phyloP scores from a whole-genome alignment of 1,140 invertebrate species.

The Panagrolaimus sp. region DNA sequence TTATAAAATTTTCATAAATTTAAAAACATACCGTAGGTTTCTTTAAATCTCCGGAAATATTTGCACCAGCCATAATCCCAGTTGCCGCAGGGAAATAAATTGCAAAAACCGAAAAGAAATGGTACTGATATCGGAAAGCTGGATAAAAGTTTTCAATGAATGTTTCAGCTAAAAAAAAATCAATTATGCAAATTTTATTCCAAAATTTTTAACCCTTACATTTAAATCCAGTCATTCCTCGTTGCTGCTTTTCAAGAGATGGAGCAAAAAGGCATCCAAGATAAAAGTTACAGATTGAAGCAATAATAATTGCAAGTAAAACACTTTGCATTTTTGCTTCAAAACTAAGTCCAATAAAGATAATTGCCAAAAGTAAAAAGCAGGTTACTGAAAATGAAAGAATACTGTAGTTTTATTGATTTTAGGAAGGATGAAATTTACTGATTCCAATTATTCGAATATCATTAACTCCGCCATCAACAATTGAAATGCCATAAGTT shows the following conservation, averaged over 20 bases:
- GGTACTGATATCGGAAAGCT: constrained; percentile 67
- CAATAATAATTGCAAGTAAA: constrained; percentile 75
- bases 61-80: constrained; percentile 82
- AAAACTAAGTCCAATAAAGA: constrained; percentile 53
- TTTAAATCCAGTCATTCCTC: constrained; percentile 81
- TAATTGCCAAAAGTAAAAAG: constrained; percentile 44
- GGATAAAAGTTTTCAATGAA: constrained; percentile 71
- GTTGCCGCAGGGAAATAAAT: constrained; percentile 96
- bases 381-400: constrained; percentile 47
- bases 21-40: constrained; percentile 61
- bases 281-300: constrained; percentile 81
- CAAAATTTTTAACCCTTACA: constrained; percentile 26
- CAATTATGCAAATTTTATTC: too few relatives aligned
- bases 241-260: constrained; percentile 68
- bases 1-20: neutral
- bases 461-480: constrained; percentile 64
- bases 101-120: constrained; percentile 86
- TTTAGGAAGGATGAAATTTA: neutral
- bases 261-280: constrained; percentile 81
- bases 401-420: neutral
- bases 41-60: constrained; percentile 91
- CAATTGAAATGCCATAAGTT: constrained; percentile 45
- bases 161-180: constrained; percentile 50
- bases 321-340: constrained; percentile 69
- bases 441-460: constrained; percentile 65